Percentiles rank a stretch among this genome's conserved stretches.
Conservation (phyloP, 2,797 vertebrate genomes). For the Caiman crocodilus region DNA sequence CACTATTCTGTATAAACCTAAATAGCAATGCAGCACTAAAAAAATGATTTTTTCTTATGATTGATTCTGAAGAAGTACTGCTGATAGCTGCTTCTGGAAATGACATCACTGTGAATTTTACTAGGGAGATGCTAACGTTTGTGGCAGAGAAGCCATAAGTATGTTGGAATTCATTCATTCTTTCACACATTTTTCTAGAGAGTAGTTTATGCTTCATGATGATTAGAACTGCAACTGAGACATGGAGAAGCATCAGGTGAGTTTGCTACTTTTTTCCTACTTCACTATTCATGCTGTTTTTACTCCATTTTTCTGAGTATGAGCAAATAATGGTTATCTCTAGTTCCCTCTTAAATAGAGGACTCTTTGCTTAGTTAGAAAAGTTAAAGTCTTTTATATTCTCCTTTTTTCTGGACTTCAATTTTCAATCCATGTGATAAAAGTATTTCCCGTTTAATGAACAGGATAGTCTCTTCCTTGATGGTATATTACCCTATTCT, state of each 20-base stretch:
- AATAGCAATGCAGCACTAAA: neutral
- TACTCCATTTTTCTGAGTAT: neutral
- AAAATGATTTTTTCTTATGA: neutral
- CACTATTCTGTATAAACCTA: neutral
- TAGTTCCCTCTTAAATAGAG: neutral
- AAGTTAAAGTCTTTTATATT: neutral
- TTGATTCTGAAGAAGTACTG: neutral
- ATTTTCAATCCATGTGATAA: neutral
- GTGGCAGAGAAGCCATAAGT: neutral
- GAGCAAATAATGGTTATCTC: fast-evolving
- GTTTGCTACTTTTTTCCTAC: neutral
- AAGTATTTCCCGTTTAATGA: neutral
- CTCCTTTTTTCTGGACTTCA: neutral
- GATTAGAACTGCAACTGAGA: neutral
- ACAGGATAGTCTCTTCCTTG: neutral
- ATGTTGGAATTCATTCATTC: neutral
- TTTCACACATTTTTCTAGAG: fast-evolving
- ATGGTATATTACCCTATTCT: neutral
- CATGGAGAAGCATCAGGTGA: neutral
- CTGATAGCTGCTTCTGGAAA: neutral
- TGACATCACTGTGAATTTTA: neutral
- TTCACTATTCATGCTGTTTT: neutral
- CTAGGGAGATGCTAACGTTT: neutral
- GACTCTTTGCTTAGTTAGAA: neutral
- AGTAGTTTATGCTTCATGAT: neutral